Evolutionary conservation across 1,140 invertebrate species (phyloP).

Genomic region (Trachymyrmex septentrionalis): DNA sequence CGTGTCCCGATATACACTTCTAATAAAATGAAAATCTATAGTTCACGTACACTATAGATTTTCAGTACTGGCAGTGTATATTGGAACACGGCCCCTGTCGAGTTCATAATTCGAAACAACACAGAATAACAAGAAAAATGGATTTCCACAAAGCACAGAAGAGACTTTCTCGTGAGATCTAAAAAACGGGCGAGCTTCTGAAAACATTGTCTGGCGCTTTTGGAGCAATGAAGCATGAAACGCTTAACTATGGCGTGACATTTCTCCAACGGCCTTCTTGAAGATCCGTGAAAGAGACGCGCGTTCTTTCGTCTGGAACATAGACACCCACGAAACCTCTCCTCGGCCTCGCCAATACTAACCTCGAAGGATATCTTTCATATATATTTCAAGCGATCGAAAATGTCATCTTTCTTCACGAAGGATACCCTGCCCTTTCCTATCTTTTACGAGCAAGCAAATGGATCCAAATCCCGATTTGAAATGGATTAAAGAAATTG

Average conservation of each 20-base stretch:
- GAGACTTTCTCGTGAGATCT: conserved; percentile 27
- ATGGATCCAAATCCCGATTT: conserved; percentile 40
- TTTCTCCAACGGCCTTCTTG: conserved; percentile 56
- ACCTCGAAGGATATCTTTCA: conserved; percentile 44
- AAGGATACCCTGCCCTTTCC: conserved; percentile 48
- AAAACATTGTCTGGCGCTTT: conserved; percentile 56
- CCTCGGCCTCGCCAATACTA: not conserved
- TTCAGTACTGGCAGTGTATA: too few relatives aligned
- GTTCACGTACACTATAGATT: too few relatives aligned
- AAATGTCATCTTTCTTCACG: conserved; percentile 65
- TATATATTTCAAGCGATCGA: conserved; percentile 67
- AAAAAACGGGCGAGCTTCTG: conserved; percentile 31
- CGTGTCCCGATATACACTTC: too few relatives aligned
- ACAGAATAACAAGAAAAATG: conserved; percentile 32
- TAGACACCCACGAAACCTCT: conserved; percentile 39
- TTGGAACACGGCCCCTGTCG: not conserved
- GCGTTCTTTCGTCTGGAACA: conserved; percentile 45
- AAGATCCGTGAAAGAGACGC: conserved; percentile 49
- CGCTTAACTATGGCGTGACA: conserved; percentile 59
- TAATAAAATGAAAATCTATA: too few relatives aligned
- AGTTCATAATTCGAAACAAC: conserved; percentile 45
- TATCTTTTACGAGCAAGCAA: conserved; percentile 35
- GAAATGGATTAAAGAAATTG: conserved; percentile 68
- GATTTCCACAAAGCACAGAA: conserved; percentile 21
- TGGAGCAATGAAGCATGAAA: conserved; percentile 58